Evolutionary conservation across 2,888 invertebrate genomes (phyloP).

Genomic region (Hoplodrina ambigua): DNA sequence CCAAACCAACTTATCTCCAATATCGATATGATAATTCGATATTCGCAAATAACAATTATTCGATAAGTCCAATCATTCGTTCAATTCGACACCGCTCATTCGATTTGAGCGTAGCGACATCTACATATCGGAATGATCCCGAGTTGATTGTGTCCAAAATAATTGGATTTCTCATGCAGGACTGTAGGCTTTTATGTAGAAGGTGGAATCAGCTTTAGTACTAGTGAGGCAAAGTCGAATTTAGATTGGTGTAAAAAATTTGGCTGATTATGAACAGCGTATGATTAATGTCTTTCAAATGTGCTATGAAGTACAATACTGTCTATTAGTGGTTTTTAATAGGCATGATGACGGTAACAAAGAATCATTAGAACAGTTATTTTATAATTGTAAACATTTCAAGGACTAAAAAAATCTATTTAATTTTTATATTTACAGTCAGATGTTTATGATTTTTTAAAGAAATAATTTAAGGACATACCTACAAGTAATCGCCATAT

Average conservation of each 20-base stretch:
- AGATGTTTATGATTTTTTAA: too few relatives aligned
- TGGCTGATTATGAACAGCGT: constrained; percentile 60
- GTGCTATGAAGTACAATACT: constrained; percentile 42
- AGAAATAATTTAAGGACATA: too few relatives aligned
- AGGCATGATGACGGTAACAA: too few relatives aligned
- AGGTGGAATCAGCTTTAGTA: constrained; percentile 17
- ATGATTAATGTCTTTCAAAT: constrained; percentile 70
- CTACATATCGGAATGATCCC: constrained; percentile 70
- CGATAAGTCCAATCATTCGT: constrained; percentile 67
- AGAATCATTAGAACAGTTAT: too few relatives aligned
- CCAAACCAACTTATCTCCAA: constrained; percentile 32
- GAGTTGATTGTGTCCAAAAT: constrained; percentile 83
- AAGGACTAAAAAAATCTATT: too few relatives aligned
- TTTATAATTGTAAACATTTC: too few relatives aligned
- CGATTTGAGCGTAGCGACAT: constrained; percentile 61
- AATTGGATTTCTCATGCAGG: constrained; percentile 79
- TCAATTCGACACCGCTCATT: constrained; percentile 62
- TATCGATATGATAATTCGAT: constrained; percentile 59
- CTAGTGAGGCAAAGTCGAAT: constrained; percentile 14
- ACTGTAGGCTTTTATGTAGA: constrained; percentile 18
- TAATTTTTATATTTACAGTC: too few relatives aligned
- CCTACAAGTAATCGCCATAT: too few relatives aligned
- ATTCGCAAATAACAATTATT: constrained; percentile 61
- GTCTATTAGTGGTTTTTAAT: neutral
- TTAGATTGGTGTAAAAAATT: constrained; percentile 9